Percentiles rank a stretch among this genome's conserved stretches.
Evolutionary conservation across 2,113 vertebrate genomes (phyloP).

Genomic region (Sebastes fasciatus): DNA sequence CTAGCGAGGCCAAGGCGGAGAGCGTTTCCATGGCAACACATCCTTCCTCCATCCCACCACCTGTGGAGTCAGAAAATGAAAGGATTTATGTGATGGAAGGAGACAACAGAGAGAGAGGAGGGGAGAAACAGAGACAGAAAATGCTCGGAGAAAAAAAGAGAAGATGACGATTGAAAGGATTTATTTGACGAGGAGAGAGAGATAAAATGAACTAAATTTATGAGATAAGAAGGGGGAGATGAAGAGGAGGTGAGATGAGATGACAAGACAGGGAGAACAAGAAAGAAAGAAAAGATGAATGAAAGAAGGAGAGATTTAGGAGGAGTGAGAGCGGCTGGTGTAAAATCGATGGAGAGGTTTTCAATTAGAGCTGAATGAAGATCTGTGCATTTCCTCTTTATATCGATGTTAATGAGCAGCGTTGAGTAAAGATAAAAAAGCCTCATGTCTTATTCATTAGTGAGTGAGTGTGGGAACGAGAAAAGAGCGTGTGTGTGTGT

Average conservation of each 20-base stretch:
- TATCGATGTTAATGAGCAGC: slow-evolving; percentile 58
- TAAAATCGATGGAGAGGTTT: slow-evolving; percentile 42
- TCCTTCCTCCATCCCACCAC: slow-evolving; percentile 79
- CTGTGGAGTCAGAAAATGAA: slow-evolving; percentile 82
- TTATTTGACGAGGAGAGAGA: not conserved
- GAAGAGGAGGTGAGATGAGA: not conserved
- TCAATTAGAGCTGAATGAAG: slow-evolving; percentile 41
- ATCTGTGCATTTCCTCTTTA: slow-evolving; percentile 22
- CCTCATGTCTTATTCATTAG: slow-evolving; percentile 49
- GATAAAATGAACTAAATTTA: not conserved
- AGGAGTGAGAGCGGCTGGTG: not conserved
- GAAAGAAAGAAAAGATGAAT: not conserved
- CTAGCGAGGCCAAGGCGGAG: slow-evolving; percentile 41
- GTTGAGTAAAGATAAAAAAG: slow-evolving; percentile 36
- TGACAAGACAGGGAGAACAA: not conserved
- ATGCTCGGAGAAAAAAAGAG: not conserved
- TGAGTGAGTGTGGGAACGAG: slow-evolving; percentile 31
- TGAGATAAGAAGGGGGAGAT: not conserved
- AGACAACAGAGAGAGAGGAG: not conserved
- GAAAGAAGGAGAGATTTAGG: not conserved
- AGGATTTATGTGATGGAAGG: slow-evolving; percentile 62
- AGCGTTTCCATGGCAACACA: slow-evolving; percentile 80
- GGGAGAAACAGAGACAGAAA: not conserved
- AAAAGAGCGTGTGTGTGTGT: slow-evolving; percentile 1
- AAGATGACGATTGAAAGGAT: not conserved